Evolutionary conservation across 2,888 invertebrate genomes (phyloP).

Genomic region (Teinopalpus imperialis): DNA sequence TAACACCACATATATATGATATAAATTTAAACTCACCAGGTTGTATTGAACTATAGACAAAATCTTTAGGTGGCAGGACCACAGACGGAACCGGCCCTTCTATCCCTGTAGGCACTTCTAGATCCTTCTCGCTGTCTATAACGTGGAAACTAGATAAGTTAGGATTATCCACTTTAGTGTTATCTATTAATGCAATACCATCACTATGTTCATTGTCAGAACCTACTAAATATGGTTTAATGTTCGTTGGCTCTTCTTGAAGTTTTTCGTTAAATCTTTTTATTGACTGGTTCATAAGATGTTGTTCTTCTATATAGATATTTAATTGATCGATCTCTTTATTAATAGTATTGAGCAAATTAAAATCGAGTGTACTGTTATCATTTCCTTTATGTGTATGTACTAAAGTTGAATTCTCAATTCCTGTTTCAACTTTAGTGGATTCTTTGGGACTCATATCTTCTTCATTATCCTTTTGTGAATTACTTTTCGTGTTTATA

Average conservation of each 20-base stretch:
- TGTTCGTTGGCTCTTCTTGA: slow-evolving; percentile 13
- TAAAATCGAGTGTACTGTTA: too few species aligned
- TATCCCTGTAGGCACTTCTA: slow-evolving; percentile 69
- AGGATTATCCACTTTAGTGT: slow-evolving; percentile 46
- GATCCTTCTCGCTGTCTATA: slow-evolving; percentile 67
- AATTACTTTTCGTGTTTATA: background rate
- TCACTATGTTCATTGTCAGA: too few species aligned
- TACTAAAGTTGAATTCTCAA: too few species aligned
- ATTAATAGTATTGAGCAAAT: too few species aligned
- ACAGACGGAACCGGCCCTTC: slow-evolving; percentile 68
- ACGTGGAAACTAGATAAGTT: slow-evolving; percentile 60
- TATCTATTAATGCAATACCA: slow-evolving; percentile 22
- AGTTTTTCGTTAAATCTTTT: slow-evolving; percentile 14
- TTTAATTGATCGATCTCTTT: too few species aligned
- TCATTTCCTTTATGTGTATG: too few species aligned
- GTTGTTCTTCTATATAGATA: too few species aligned
- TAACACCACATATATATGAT: too few species aligned
- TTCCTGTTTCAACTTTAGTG: background rate
- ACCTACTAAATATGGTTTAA: too few species aligned
- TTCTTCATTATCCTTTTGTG: background rate
- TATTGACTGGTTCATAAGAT: background rate
- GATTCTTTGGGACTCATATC: too few species aligned
- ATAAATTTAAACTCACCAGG: slow-evolving; percentile 28
- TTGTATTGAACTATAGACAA: slow-evolving; percentile 22
- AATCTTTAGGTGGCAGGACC: slow-evolving; percentile 60